A percentile compares a stretch with the other conserved stretches of the same genome.
phyloP scores from a whole-genome alignment of 2,797 vertebrate species.

The Antennarius maculatus region DNA sequence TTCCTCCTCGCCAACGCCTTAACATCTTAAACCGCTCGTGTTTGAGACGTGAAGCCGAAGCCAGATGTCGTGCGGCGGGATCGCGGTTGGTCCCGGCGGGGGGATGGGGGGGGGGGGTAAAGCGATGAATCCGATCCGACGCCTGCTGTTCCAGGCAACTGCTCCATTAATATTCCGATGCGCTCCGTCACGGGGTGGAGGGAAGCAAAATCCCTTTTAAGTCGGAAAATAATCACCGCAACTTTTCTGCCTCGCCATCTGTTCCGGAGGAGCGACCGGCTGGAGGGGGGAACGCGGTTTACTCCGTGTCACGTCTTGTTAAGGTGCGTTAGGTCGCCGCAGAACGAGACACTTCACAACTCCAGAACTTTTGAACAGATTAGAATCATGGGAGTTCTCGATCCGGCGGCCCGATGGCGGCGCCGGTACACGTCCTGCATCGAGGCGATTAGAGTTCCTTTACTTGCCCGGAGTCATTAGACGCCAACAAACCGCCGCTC shows the following conservation, averaged over 20 bases:
- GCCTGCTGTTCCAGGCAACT: constrained; percentile 79
- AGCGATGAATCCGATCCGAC: constrained; percentile 76
- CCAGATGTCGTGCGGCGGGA: constrained; percentile 67
- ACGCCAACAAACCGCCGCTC: constrained; percentile 59
- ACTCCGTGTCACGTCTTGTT: constrained; percentile 33
- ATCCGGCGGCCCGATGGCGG: not conserved
- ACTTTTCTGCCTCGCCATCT: constrained; percentile 51
- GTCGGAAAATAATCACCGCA: constrained; percentile 62
- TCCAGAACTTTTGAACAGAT: not conserved
- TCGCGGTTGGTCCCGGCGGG: constrained; percentile 62
- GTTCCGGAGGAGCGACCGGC: not conserved
- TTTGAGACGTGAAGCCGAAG: constrained; percentile 35
- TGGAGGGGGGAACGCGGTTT: constrained; percentile 11
- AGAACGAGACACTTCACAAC: constrained; percentile 5
- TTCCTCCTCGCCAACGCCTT: no score
- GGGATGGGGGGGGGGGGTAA: constrained; percentile 71
- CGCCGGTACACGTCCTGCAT: constrained; percentile 50
- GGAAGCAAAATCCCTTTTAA: constrained; percentile 40
- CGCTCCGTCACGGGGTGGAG: constrained; percentile 41
- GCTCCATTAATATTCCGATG: constrained; percentile 79
- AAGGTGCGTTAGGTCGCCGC: constrained; percentile 8
- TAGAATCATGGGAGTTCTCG: constrained; percentile 4
- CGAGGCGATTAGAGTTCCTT: constrained; percentile 52
- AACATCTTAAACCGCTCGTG: constrained; percentile 24
- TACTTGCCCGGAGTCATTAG: constrained; percentile 72